Conservation (phyloP, 1,140 invertebrate genomes). For the Ephestia elutella region DNA sequence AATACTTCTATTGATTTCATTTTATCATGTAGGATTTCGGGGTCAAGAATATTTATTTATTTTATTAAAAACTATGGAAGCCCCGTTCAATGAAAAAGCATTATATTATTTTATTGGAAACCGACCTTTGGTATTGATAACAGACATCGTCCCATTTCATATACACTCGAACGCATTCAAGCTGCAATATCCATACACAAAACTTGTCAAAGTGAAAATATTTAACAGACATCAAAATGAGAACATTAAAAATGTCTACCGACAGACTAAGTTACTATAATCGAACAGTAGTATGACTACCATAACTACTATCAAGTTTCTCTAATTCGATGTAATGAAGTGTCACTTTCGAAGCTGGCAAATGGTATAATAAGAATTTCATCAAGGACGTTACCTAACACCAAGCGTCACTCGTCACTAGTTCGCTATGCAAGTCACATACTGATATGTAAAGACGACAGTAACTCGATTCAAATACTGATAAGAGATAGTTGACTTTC, state of each 20-base stretch:
- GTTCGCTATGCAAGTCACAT: constrained; percentile 63
- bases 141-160: constrained; percentile 37
- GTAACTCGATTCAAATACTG: constrained; percentile 58
- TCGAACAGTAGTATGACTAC: constrained; percentile 33
- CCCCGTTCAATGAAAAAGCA: constrained; percentile 21
- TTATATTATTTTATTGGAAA: not conserved
- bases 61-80: constrained; percentile 28
- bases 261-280: constrained; percentile 31
- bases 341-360: constrained; percentile 44
- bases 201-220: constrained; percentile 14
- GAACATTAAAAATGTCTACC: constrained; percentile 30
- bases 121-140: constrained; percentile 10
- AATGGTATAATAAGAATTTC: constrained; percentile 55
- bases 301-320: constrained; percentile 34
- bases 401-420: constrained; percentile 46
- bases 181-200: constrained; percentile 12
- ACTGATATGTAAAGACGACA: constrained; percentile 67
- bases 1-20: constrained; percentile 12
- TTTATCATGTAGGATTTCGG: constrained; percentile 7
- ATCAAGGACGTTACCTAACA: constrained; percentile 41
- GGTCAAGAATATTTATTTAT: constrained; percentile 11
- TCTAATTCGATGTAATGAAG: constrained; percentile 70
- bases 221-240: constrained; percentile 22
- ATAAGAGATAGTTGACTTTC: constrained; percentile 49
- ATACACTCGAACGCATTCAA: constrained; percentile 13